These are phyloP conservation scores for Diplolepis rosae DNA, from an alignment of 2,888 invertebrate species.

Conservation along the genomic window DNA sequence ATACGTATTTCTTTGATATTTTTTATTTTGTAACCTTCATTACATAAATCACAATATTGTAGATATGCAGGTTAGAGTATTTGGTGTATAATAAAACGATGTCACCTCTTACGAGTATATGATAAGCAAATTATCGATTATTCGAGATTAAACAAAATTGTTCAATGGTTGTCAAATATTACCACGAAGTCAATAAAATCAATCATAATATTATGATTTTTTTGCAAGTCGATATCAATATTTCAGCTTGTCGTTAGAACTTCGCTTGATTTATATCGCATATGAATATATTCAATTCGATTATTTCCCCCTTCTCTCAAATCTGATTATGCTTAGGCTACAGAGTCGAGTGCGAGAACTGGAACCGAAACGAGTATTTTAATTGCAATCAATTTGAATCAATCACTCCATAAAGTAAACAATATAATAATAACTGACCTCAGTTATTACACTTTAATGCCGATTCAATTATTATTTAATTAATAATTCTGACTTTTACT, in stretches of 20 bases:
- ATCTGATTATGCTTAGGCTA: neutral
- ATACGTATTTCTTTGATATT: neutral
- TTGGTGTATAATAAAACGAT: neutral
- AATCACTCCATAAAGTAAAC: constrained; percentile 42
- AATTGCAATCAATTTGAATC: constrained; percentile 49
- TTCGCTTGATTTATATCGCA: neutral
- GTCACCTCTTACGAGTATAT: neutral
- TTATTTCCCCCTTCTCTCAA: neutral
- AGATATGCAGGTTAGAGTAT: neutral
- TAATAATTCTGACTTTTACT: constrained; percentile 34
- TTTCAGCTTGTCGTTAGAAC: neutral
- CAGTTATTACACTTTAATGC: neutral
- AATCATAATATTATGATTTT: too few relatives aligned
- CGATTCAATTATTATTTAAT: constrained; percentile 31
- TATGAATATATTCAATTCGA: neutral
- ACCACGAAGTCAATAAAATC: too few relatives aligned
- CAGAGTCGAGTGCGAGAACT: neutral
- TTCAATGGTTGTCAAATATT: neutral
- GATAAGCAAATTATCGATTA: neutral
- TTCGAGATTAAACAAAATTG: neutral
- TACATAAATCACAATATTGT: too few relatives aligned
- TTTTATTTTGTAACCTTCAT: neutral
- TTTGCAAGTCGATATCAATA: neutral
- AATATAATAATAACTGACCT: constrained; percentile 34
- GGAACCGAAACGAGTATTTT: constrained; percentile 24